Evolutionary conservation across 2,888 invertebrate species (phyloP), one percentile per base, ranked within the genome.

Genomic region (Furcula furcula): DNA sequence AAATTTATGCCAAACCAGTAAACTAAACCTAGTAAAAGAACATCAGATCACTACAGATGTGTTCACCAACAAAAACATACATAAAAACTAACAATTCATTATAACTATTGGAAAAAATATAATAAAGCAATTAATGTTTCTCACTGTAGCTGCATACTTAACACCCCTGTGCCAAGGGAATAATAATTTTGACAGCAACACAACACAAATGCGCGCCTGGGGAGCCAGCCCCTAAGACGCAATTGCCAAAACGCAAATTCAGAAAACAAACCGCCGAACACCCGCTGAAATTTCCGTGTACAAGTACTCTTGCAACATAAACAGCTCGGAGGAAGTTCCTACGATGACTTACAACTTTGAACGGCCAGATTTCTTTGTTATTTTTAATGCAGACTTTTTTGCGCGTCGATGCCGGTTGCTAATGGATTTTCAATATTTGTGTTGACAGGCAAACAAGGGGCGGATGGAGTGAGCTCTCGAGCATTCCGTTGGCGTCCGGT

Each of bases 381-480:
- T 81, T 79, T 82, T 80, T 77, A 78, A 80, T 80, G 80, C 75
- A 75, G 75, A 73, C 76, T 76, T 79, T 78, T 76, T 76, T 80
- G 55, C 75, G 76, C 76, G 72, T 63, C 55, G 72, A 60, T 64
- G 72, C 73, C 67, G 74, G 75, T 74, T 76, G 75, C 77, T 85
- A 85, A 86, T 85, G 85, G 84, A 84, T 83, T 86, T 78, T 79
- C 83, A 85, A 84, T 85, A 85, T 85, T 85, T 84, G 79, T 81
- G 68, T 82, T 81, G 79, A 78, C 81, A 76, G 74, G 76, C 76
- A 84, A 83, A 81, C 77, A 81, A 73, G 77, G 77, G 73, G 75
- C 65, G 65, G 66, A 68, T 67, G 64, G 68, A 76, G 73, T 72
- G 76, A 74, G 72, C 71, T 73, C 66, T 69, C 55, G 52, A 67